A percentile compares a stretch with the other conserved stretches of the same genome.
These are phyloP conservation scores for Caenorhabditis zanzibari DNA, from an alignment of 2,888 invertebrate genomes.

Conservation along the genomic window DNA sequence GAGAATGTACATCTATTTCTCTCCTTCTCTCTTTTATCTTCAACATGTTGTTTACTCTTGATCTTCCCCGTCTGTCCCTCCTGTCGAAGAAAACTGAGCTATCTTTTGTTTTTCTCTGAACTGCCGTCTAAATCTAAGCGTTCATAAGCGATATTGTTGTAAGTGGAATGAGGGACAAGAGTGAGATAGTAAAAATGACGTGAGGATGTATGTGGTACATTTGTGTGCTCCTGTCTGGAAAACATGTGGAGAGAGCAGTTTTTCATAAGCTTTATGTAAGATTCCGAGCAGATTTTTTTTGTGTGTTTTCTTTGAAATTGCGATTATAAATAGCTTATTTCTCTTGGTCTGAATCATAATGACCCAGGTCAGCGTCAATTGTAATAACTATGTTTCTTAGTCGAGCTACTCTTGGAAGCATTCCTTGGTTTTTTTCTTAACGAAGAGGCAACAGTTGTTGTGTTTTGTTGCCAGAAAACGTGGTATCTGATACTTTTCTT, in stretches of 20 bases:
- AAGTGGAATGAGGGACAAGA: background rate
- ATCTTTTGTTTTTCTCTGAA: slow-evolving; percentile 6
- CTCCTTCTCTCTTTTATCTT: slow-evolving; percentile 4
- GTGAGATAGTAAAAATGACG: background rate
- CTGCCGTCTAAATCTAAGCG: slow-evolving; percentile 9
- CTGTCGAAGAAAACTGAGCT: slow-evolving; percentile 4
- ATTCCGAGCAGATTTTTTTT: no score
- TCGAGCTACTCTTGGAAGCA: background rate
- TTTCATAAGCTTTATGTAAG: no score
- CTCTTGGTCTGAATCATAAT: no score
- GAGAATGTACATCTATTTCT: slow-evolving; percentile 21
- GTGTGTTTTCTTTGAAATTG: no score
- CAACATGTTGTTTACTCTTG: slow-evolving; percentile 20
- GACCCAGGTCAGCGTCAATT: no score
- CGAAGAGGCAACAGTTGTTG: slow-evolving; percentile 48
- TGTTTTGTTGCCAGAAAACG: slow-evolving; percentile 47
- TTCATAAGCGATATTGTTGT: slow-evolving; percentile 14
- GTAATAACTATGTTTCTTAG: no score
- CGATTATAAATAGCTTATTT: no score
- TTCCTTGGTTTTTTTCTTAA: background rate
- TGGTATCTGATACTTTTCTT: slow-evolving; percentile 16
- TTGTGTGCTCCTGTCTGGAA: background rate
- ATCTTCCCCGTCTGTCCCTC: slow-evolving; percentile 17
- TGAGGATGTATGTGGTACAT: background rate
- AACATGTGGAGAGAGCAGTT: background rate